Conservation (phyloP, 2,113 vertebrate species). For the Murina feae region DNA sequence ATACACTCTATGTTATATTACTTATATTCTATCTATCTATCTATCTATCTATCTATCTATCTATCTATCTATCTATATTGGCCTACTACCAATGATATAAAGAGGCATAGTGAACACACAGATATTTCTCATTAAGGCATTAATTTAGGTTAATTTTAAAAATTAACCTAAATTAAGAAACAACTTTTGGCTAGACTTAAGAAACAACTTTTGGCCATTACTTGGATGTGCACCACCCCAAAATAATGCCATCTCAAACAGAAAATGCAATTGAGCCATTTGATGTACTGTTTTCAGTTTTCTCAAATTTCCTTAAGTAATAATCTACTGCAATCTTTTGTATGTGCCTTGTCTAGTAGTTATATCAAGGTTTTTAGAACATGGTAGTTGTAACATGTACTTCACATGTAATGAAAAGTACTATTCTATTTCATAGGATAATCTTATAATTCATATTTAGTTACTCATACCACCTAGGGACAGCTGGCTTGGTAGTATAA, state of each 20-base stretch:
- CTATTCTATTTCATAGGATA: conserved; percentile 32
- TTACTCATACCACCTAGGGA: conserved; percentile 50
- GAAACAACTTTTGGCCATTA: not conserved
- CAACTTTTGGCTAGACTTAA: not conserved
- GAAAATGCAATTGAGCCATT: not conserved
- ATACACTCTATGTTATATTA: not conserved
- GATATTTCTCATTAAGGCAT: not conserved
- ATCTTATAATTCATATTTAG: not conserved
- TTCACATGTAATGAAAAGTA: not conserved
- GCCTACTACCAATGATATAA: not conserved
- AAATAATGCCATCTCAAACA: not conserved
- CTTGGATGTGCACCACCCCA: not conserved
- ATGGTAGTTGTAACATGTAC: not conserved
- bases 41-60: not conserved
- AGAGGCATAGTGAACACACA: not conserved
- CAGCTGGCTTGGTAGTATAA: conserved; percentile 38
- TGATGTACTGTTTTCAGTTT: not conserved
- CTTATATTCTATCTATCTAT: not conserved
- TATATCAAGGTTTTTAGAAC: not conserved
- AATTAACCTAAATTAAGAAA: not conserved
- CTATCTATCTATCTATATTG: not conserved
- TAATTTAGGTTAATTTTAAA: not conserved
- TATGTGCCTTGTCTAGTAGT: not conserved
- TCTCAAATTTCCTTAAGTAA: not conserved
- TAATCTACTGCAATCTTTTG: not conserved